Evolutionary conservation across 2,113 vertebrate genomes (phyloP), one percentile per base, ranked within the genome.

Genomic region (Pithys albifrons): DNA sequence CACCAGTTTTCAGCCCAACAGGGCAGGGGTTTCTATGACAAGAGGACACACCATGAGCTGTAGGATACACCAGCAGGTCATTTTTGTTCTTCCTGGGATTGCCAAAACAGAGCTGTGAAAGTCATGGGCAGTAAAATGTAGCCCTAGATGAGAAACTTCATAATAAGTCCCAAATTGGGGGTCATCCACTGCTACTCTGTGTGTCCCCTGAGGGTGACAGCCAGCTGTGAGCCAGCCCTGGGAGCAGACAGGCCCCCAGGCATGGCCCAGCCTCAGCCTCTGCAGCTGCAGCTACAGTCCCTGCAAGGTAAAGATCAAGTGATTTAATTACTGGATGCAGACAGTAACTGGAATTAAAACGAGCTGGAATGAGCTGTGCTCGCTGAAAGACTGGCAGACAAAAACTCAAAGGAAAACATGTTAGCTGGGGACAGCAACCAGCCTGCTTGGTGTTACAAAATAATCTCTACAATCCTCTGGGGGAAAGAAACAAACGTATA

Each of bases 171-270:
- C 35, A 37, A n/a, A 82, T 5, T 3, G 15, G 6, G 41, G 17
- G 45, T 16, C 1, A 2, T 55, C 20, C 51, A 3, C 0, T 1
- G 49, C 45, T 31, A 70, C 5, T 6, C 18, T 0, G 0, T 3
- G 8, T 51, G 17, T 73, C 46, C 28, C 55, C 39, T 14, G 29
- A 71, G 48, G 22, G 33, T 65, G 71, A 19, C 1, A 4, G 54
- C 4, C 55, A 39, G 83, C 71, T 57, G 67, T 1, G 7, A 87
- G 85, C 33, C 5, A 27, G 81, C 39, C 75, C 57, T 9, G 9
- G 1, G 8, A 77, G 82, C 46, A 93, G 71, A 51, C 7, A 11
- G 39, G 31, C 20, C 66, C 52, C 10, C 13, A 2, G 61, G 89
- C 80, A 55, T 1, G 5, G 46, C 48, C 37, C 72, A 84, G 83